Evolutionary conservation across 2,113 vertebrate species (phyloP).

Genomic region (Hypomesus transpacificus): DNA sequence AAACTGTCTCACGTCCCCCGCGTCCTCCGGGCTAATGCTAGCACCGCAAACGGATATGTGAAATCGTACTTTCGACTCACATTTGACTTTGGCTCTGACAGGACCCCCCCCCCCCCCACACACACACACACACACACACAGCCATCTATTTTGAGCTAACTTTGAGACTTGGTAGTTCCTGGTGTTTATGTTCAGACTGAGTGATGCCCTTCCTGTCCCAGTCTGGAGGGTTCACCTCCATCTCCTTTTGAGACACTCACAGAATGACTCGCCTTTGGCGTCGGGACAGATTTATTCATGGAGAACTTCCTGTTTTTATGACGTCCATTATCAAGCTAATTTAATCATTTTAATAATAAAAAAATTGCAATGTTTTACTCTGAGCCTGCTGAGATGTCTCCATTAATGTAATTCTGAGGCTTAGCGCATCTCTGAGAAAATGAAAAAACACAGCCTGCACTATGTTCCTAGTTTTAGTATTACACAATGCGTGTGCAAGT

Average conservation of each 20-base stretch:
- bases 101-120: too few relatives aligned
- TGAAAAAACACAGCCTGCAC: conserved; percentile 12
- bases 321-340: conserved; percentile 64
- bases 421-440: background rate
- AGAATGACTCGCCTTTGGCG: conserved; percentile 46
- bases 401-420: too few relatives aligned
- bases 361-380: conserved; percentile 55
- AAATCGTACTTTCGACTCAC: too few relatives aligned
- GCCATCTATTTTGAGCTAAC: too few relatives aligned
- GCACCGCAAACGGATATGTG: too few relatives aligned
- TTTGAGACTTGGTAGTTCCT: too few relatives aligned
- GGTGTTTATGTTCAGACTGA: background rate
- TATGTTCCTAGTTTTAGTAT: conserved; percentile 31
- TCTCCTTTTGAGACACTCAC: conserved; percentile 39
- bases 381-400: background rate
- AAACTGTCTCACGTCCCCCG: too few relatives aligned
- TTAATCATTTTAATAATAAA: conserved; percentile 50
- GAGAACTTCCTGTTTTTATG: conserved; percentile 57
- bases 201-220: too few relatives aligned
- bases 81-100: too few relatives aligned
- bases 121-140: too few relatives aligned
- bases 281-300: conserved; percentile 64
- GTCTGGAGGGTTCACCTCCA: conserved; percentile 30
- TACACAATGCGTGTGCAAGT: conserved; percentile 34
- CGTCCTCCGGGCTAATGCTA: too few relatives aligned